phyloP scores from a whole-genome alignment of 2,113 vertebrate species.

The Geococcyx californianus region DNA sequence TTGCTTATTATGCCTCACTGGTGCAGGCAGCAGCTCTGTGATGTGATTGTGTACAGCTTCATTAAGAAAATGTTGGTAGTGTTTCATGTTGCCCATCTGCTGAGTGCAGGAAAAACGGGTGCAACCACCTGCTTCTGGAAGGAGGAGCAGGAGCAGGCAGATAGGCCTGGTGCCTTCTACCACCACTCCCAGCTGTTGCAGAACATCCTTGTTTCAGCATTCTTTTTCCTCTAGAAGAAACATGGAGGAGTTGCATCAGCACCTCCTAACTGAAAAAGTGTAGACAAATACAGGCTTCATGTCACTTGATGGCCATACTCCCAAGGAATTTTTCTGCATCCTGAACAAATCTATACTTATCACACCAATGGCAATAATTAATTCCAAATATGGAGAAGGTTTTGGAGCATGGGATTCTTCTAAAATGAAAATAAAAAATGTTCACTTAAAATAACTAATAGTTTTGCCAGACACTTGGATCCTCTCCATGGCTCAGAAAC shows the following conservation, averaged over 20 bases:
- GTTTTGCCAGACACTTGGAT: background rate
- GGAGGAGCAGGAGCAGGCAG: background rate
- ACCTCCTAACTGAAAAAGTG: background rate
- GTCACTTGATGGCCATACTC: background rate
- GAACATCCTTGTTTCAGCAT: background rate
- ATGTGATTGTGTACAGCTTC: background rate
- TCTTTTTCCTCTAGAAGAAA: background rate
- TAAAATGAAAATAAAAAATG: background rate
- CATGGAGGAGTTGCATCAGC: rapidly evolving
- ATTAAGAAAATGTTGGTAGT: background rate
- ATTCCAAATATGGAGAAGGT: background rate
- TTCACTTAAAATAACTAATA: background rate
- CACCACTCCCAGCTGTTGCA: background rate
- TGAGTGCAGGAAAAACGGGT: background rate
- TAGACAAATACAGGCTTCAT: background rate
- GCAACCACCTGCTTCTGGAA: background rate
- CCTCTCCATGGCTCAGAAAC: background rate
- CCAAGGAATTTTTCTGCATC: background rate
- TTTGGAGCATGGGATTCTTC: background rate
- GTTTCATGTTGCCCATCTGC: background rate
- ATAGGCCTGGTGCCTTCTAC: background rate
- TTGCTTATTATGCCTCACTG: background rate
- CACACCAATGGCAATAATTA: background rate
- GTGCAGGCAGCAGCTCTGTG: background rate
- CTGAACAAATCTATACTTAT: background rate